Percentiles rank a stretch among this genome's conserved stretches.
phyloP scores from a whole-genome alignment of 2,113 vertebrate genomes.

The Prionailurus bengalensis region DNA sequence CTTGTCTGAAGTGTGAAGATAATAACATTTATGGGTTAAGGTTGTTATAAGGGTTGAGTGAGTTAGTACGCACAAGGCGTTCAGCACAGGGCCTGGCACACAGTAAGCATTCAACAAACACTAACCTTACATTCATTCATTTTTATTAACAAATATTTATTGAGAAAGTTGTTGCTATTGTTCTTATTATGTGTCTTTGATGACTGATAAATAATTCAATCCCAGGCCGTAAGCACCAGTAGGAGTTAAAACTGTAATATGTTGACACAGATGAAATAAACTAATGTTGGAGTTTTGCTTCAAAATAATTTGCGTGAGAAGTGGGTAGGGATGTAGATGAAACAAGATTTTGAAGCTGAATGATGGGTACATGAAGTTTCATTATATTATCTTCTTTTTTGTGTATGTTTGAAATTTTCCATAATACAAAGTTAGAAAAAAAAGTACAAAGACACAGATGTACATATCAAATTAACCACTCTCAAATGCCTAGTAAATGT shows the following conservation, averaged over 20 bases:
- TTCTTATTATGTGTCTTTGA: not conserved
- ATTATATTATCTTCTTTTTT: conserved; percentile 23
- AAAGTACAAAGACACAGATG: conserved; percentile 9
- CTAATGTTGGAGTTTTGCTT: not conserved
- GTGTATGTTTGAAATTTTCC: not conserved
- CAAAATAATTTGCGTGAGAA: not conserved
- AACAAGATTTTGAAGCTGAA: not conserved
- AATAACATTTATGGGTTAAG: not conserved
- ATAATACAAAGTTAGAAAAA: not conserved
- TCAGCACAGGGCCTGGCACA: not conserved
- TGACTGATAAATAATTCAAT: not conserved
- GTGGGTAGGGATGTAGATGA: not conserved
- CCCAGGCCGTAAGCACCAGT: not conserved
- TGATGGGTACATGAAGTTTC: not conserved
- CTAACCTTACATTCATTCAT: not conserved
- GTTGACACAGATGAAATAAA: conserved; percentile 9
- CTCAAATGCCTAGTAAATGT: conserved; percentile 25
- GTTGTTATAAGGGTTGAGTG: not conserved
- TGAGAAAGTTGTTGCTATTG: not conserved
- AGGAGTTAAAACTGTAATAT: not conserved
- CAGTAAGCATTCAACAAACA: not conserved
- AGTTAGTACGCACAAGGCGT: not conserved
- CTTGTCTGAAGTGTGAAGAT: not conserved
- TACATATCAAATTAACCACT: conserved; percentile 4
- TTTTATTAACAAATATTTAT: not conserved